A percentile compares a stretch with the other conserved stretches of the same genome.
Conservation (phyloP, 2,113 vertebrate species). For the Xenotilapia flavipinnis region DNA sequence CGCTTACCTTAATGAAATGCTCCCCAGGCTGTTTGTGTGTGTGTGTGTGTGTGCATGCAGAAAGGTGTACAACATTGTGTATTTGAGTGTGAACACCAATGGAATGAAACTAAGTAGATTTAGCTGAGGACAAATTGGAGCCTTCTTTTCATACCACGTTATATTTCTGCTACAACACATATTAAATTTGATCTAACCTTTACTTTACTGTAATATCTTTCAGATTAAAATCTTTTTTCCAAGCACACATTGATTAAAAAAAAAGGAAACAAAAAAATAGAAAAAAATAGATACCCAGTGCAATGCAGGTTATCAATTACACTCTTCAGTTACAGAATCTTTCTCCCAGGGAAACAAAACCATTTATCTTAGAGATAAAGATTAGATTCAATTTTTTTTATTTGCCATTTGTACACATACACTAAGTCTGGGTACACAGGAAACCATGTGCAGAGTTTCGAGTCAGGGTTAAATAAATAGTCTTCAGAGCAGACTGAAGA, state of each 20-base stretch:
- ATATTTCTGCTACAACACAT: not conserved
- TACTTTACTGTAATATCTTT: not conserved
- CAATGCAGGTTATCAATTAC: not conserved
- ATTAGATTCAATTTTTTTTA: not conserved
- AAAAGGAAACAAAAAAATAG: not conserved
- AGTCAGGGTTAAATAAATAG: not conserved
- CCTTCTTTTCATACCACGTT: not conserved
- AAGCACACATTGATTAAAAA: not conserved
- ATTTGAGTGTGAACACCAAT: not conserved
- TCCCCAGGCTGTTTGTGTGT: not conserved
- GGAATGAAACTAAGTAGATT: not conserved
- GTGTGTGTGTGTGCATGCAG: not conserved
- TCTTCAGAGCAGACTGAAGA: not conserved
- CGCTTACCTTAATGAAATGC: slow-evolving; percentile 50
- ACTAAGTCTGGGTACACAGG: not conserved
- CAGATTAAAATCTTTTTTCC: not conserved
- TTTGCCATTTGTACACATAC: not conserved
- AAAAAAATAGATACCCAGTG: not conserved
- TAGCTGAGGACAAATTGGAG: not conserved
- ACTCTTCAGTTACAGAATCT: not conserved
- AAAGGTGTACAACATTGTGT: not conserved
- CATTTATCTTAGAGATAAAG: not conserved
- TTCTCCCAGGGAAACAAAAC: not conserved
- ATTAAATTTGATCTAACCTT: not conserved
- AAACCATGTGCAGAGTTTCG: not conserved